A percentile compares a stretch with the other conserved stretches of the same genome.
phyloP scores from a whole-genome alignment of 2,113 vertebrate genomes.

The Redunca redunca region DNA sequence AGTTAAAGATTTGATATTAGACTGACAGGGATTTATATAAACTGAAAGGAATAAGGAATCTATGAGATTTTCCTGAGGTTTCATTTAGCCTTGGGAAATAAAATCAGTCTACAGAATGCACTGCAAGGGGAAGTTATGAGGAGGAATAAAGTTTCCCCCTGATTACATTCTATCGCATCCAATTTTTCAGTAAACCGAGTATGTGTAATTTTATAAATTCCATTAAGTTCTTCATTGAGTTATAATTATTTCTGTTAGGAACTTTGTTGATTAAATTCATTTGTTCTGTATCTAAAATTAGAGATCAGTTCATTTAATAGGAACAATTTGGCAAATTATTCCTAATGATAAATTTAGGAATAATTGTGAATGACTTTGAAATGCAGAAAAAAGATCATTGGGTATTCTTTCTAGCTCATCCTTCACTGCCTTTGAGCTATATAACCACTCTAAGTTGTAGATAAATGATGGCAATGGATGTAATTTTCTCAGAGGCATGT shows the following conservation, averaged over 20 bases:
- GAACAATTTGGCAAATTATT: conserved; percentile 43
- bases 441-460: background rate
- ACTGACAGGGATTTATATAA: background rate
- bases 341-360: background rate
- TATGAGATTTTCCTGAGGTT: background rate
- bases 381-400: background rate
- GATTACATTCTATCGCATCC: background rate
- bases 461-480: background rate
- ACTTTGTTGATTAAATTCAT: conserved; percentile 30
- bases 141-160: background rate
- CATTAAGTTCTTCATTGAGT: conserved; percentile 33
- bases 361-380: conserved; percentile 19
- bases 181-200: background rate
- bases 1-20: background rate
- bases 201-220: conserved; percentile 40
- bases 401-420: background rate
- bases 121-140: background rate
- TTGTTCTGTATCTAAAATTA: conserved; percentile 45
- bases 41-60: background rate
- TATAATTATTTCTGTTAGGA: conserved; percentile 38
- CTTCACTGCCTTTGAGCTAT: background rate
- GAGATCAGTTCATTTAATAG: conserved; percentile 17
- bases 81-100: background rate
- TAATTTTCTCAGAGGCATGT: background rate
- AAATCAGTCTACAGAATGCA: background rate